Evolutionary conservation across 1,140 invertebrate species (phyloP), one percentile per base, ranked within the genome.

Genomic region (Tachypleus tridentatus): DNA sequence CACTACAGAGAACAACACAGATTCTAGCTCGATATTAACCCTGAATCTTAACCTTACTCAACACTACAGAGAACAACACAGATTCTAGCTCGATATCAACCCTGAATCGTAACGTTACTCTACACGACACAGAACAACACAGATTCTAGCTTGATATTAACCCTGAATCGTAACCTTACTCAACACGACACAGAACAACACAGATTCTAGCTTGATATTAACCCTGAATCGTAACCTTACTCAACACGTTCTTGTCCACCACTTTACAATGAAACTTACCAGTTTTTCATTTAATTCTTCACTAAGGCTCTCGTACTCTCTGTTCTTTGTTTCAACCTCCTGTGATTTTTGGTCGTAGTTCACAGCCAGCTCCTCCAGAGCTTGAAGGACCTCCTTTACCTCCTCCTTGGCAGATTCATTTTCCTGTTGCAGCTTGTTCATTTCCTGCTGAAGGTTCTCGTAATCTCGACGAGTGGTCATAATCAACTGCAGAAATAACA

Each of bases 311-410:
- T 97, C 93, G 73, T 88, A 88, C 76, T 99, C 94, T 73, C 93
- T 92, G 74, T 91, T 94, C 78, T 97, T 97, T 70, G 84, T 84
- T 68, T 98, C 94, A 5, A 93, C 91, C 80, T 98, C 96, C 78
- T 95, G 92, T 52, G 89, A 94, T 76, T 99, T 99, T 79, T 99
- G 96, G 75, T 99, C 97, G 76, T 98, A 98, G 80, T 99, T 99
- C 66, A 99, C 92, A 57, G 97, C 97, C 58, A 99, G 79, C 78
- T 99, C 97, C 76, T 99, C 96, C 9, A 99, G 81, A 4, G 97
- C 97, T 69, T 84, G 80, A 51, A 86, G 80, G 3, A 99, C 93
- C 79, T 99, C 96, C 77, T 99, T 99, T 0, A 97, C 93, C 79
- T 99, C 97, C 73, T 98, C 96, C 78, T 99, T 98, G 52, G 94